Evolutionary conservation across 2,797 vertebrate genomes (phyloP).

Genomic region (Falco rusticolus): DNA sequence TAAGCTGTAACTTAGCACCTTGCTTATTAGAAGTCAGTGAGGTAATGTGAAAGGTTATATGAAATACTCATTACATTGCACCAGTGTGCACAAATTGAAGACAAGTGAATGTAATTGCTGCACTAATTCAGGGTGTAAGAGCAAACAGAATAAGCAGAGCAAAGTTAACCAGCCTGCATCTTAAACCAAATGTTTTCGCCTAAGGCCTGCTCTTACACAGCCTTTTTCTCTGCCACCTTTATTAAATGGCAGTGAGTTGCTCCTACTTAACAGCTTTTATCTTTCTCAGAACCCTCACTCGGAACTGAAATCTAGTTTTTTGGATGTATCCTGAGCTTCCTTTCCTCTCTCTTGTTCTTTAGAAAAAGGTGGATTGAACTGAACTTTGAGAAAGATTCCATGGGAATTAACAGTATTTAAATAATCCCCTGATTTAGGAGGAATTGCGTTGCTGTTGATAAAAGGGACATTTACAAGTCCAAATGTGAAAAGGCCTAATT

Average conservation of each 20-base stretch:
- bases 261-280: neutral
- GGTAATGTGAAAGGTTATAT: neutral
- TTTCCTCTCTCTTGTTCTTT: neutral
- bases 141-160: neutral
- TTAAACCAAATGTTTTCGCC: neutral
- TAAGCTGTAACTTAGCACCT: neutral
- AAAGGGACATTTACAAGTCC: neutral
- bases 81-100: neutral
- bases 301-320: neutral
- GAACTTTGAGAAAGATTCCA: neutral
- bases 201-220: neutral
- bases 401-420: neutral
- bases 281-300: neutral
- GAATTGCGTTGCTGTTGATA: neutral
- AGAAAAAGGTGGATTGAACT: neutral
- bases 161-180: neutral
- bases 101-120: neutral
- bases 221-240: neutral
- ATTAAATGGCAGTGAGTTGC: neutral
- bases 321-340: neutral
- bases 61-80: neutral
- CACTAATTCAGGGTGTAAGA: neutral
- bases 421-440: neutral
- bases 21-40: neutral
- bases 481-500: neutral